Conservation (phyloP, 2,113 vertebrate species). For the Montifringilla adamsi region DNA sequence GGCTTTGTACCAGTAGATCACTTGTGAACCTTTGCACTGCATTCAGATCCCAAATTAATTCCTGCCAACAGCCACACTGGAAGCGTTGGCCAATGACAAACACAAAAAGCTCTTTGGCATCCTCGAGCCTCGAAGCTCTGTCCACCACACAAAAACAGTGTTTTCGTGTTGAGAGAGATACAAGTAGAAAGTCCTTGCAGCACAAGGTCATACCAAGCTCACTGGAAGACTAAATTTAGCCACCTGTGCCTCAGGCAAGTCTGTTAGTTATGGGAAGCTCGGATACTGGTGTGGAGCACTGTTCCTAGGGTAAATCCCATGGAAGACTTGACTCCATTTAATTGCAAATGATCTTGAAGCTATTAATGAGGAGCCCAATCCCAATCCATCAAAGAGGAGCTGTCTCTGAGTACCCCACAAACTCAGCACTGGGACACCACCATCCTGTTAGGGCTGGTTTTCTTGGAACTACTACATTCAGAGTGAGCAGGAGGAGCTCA, state of each 20-base stretch:
- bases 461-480: neutral
- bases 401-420: neutral
- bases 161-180: neutral
- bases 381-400: neutral
- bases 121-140: accelerated
- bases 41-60: neutral
- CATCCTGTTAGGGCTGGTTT: neutral
- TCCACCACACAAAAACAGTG: neutral
- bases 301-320: neutral
- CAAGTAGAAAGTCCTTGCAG: neutral
- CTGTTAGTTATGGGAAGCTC: neutral
- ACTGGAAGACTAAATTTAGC: slow-evolving; percentile 40
- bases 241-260: slow-evolving; percentile 20
- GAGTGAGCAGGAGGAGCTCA: neutral
- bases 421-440: accelerated
- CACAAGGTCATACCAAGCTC: slow-evolving; percentile 15
- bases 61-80: neutral
- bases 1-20: neutral
- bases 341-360: neutral
- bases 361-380: accelerated
- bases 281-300: neutral
- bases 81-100: neutral
- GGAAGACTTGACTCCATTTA: neutral
- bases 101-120: neutral
- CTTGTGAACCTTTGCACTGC: neutral